phyloP scores from a whole-genome alignment of 2,888 invertebrate genomes.

The Marronus borbonicus region DNA sequence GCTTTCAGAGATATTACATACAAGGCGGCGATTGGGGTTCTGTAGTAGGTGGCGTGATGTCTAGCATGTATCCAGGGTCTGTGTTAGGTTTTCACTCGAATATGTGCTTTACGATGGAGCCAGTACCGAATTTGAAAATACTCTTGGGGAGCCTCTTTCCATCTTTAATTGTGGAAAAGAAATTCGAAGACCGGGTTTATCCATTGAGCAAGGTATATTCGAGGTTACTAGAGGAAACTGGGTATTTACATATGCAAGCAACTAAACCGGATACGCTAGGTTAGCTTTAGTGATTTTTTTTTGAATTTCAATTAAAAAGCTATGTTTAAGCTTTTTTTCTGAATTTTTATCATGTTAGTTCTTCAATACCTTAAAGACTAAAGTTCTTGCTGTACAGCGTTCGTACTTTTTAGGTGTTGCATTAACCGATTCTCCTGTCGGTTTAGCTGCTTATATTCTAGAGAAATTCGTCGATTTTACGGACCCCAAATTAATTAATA shows the following conservation, averaged over 20 bases:
- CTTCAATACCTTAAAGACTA: too few relatives aligned
- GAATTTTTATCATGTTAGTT: too few relatives aligned
- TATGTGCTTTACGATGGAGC: conserved; percentile 69
- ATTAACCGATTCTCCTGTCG: conserved; percentile 85
- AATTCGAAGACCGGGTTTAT: conserved; percentile 72
- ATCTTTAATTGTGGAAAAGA: conserved; percentile 73
- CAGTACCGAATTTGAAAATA: conserved; percentile 63
- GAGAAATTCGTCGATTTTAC: conserved; percentile 91
- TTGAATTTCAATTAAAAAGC: conserved; percentile 49
- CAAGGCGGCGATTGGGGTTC: conserved; percentile 92
- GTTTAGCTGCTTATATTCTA: conserved; percentile 90
- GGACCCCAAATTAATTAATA: conserved; percentile 70
- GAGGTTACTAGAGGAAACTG: conserved; percentile 72
- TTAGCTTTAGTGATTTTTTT: conserved; percentile 75
- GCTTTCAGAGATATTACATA: conserved; percentile 77
- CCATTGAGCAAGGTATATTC: conserved; percentile 67
- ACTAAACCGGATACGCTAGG: conserved; percentile 94
- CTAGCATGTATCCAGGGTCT: conserved; percentile 76
- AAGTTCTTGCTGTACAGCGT: too few relatives aligned
- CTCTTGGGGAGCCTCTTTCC: conserved; percentile 74
- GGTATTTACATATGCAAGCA: conserved; percentile 84
- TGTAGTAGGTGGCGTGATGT: conserved; percentile 75
- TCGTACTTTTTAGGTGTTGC: conserved; percentile 74
- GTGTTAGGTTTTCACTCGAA: conserved; percentile 76
- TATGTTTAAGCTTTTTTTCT: neutral